Evolutionary conservation across 2,888 invertebrate species (phyloP).

Genomic region (Volucella inflata): DNA sequence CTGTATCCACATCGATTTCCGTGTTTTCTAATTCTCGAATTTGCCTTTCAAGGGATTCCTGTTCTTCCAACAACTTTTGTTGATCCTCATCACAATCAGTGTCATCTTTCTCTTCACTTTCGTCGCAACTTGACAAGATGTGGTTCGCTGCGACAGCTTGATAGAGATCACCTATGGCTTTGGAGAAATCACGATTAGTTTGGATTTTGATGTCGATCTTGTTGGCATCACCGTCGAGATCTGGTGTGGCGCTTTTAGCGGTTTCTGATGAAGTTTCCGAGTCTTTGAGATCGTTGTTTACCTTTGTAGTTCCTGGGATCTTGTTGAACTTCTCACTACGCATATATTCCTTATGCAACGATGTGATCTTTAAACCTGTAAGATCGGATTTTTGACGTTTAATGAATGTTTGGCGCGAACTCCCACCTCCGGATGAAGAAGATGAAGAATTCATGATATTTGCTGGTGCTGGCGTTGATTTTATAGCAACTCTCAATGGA

Average conservation of each 20-base stretch:
- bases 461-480: constrained; percentile 29
- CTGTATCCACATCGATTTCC: constrained; percentile 90
- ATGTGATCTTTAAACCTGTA: constrained; percentile 85
- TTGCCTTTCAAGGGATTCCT: constrained; percentile 90
- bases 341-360: constrained; percentile 83
- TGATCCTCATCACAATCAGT: constrained; percentile 89
- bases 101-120: constrained; percentile 85
- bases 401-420: constrained; percentile 79
- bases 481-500: constrained; percentile 72
- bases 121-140: constrained; percentile 84
- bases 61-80: constrained; percentile 90
- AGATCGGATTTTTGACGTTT: constrained; percentile 87
- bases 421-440: constrained; percentile 43
- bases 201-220: constrained; percentile 84
- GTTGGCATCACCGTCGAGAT: constrained; percentile 76
- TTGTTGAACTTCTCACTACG: constrained; percentile 82
- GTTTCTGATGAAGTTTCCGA: constrained; percentile 36
- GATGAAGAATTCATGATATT: constrained; percentile 36
- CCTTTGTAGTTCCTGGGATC: constrained; percentile 72
- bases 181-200: constrained; percentile 83
- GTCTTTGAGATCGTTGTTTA: constrained; percentile 41
- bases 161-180: constrained; percentile 83
- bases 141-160: constrained; percentile 77
- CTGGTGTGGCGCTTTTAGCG: constrained; percentile 48
- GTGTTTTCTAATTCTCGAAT: constrained; percentile 90